These are phyloP conservation scores for Phaethon lepturus DNA, from an alignment of 2,113 vertebrate species.

Conservation along the genomic window DNA sequence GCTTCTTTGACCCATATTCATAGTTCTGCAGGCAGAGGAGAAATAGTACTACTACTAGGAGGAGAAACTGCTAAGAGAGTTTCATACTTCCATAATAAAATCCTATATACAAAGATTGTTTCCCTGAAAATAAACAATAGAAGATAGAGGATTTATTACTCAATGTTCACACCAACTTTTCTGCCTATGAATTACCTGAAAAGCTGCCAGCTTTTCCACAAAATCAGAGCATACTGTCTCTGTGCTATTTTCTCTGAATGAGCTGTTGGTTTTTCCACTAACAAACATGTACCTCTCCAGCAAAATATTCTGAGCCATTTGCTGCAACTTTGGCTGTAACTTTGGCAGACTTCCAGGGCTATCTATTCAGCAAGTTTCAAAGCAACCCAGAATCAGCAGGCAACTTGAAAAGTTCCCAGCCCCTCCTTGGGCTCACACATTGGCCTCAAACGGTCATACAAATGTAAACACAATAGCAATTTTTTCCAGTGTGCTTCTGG, in stretches of 20 bases:
- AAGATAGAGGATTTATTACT: neutral
- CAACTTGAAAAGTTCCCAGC: neutral
- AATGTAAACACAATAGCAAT: constrained; percentile 8
- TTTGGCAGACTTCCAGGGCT: neutral
- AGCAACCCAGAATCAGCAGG: neutral
- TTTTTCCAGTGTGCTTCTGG: neutral
- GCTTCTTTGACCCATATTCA: neutral
- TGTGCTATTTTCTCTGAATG: neutral
- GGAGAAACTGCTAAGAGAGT: neutral
- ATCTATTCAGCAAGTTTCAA: neutral
- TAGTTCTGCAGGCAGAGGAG: neutral
- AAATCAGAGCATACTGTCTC: neutral
- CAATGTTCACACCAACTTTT: neutral
- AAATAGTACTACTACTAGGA: neutral
- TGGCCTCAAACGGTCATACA: neutral
- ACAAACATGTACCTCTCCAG: neutral
- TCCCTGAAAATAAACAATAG: constrained; percentile 35
- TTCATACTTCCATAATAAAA: neutral
- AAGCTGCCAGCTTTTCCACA: constrained; percentile 7
- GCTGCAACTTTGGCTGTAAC: neutral
- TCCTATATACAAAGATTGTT: neutral
- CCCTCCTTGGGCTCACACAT: neutral
- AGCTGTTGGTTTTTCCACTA: neutral
- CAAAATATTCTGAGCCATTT: neutral
- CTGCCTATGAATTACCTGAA: neutral